These are phyloP conservation scores for Callithrix jacchus DNA, from an alignment of 2,113 vertebrate species.

Conservation along the genomic window DNA sequence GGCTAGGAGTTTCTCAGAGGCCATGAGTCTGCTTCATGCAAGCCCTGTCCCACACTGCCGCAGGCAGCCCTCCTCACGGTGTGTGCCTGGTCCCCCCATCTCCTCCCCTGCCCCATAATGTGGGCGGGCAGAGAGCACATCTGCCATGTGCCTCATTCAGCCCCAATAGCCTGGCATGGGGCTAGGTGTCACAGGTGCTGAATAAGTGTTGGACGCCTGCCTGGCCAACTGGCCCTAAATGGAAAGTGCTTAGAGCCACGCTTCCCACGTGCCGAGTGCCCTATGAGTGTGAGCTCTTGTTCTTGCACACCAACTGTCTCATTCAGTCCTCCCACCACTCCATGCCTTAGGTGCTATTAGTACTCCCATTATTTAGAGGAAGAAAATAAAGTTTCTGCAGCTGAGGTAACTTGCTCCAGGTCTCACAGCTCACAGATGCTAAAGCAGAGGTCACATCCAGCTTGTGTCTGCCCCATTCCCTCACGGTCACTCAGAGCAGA, in stretches of 20 bases:
- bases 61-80: too few relatives aligned
- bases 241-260: background rate
- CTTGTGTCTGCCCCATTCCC: fast-evolving
- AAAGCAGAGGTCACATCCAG: background rate
- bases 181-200: background rate
- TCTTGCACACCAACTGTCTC: background rate
- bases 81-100: background rate
- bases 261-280: fast-evolving
- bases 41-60: fast-evolving
- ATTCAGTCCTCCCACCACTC: background rate
- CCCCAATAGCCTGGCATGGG: background rate
- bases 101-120: background rate
- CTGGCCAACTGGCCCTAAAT: background rate
- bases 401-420: background rate
- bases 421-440: background rate
- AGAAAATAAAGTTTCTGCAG: background rate
- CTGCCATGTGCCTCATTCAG: fast-evolving
- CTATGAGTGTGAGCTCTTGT: background rate
- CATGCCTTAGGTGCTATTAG: background rate
- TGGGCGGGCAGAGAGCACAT: background rate
- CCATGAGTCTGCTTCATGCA: fast-evolving
- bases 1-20: background rate
- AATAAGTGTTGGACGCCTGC: background rate
- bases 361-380: background rate
- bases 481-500: background rate